Evolutionary conservation across 92 coral and sea anemone species (phyloP), one percentile per base, ranked within the genome.

Genomic region (Phenganax stokvisi): DNA sequence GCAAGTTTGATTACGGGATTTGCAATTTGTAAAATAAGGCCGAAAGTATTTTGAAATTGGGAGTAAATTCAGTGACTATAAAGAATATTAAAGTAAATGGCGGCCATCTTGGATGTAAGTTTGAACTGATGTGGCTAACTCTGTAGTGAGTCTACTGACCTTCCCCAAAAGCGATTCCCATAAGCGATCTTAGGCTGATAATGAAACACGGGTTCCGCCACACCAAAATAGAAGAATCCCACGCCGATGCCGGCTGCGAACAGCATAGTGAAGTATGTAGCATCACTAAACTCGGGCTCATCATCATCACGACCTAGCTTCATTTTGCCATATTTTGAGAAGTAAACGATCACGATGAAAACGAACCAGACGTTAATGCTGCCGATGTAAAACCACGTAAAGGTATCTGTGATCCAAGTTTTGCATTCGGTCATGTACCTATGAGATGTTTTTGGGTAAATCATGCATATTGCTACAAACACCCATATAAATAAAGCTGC

Each of bases 331-430:
- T 91, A 91, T 86, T 91, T 91, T 10, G 96, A 91, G 84, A 91
- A 91, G 84, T 87, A 88, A 8, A 91, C 72, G 9, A 89, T 82
- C 29, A 86, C 13, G 55, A 92, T 84, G 69, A 92, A 92, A 51
- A 92, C 73, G n/a, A 89, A 86, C 92, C 97, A 92, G 6, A 87
- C 87, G 74, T 92, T 90, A 75, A 89, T 87, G 16, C 87, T 92
- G n/a, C 92, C 97, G 64, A 92, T 89, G 90, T 92, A 92, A 66
- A 92, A 70, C 97, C 97, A 92, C 6, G 97, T 87, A 79, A 87
- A 92, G 0, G 81, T 81, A 7, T 82, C 67, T 4, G 97, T 92
- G 29, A 92, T 86, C 93, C 97, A 92, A 16, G 55, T 7, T 73
- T 68, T 82, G 84, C 90, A 89, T 29, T 54, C 63, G 17, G 54